Evolutionary conservation across 2,113 vertebrate species (phyloP), one percentile per base, ranked within the genome.

Genomic region (Ciconia maguari): DNA sequence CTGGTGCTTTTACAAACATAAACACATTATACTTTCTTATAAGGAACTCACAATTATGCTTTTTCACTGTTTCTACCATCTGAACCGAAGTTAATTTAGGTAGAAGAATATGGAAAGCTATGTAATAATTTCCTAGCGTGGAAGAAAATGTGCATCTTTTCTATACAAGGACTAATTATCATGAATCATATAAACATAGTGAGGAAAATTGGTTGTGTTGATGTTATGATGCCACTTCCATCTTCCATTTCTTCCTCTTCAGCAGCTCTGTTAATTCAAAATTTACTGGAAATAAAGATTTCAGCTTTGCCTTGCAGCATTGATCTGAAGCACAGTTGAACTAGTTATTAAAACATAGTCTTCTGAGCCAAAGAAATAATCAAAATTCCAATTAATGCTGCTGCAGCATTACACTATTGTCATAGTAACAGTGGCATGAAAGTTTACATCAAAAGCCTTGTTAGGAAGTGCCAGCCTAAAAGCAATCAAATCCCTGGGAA

Each of bases 401-500:
- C 57, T 71, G 83, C 74, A 69, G 51, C 84, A 93, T 90, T 86
- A 51, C 76, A 71, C 58, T 66, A 97, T 97, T 96, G 96, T 97
- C 95, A 97, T 96, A 97, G 97, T 89, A 97, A 97, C 96, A 90
- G 87, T 90, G 84, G 72, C 79, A 93, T 61, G 85, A 92, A 97
- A 96, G 95, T 97, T 96, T 93, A 96, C 92, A 95, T 97, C 96
- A 96, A 96, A 97, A 97, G 79, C 74, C 90, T 96, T 93, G 72
- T 96, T 95, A 89, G 87, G 81, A 96, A 89, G 61, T 95, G 81
- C 70, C 92, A 90, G 93, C 91, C 93, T 66, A 84, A 89, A 96
- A 97, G 92, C 93, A 95, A 93, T 95, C 87, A 87, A 96, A 96
- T 97, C 93, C 76, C 87, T 91, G 52, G 86, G 84, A 96, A 97